Conservation (phyloP, 2,797 vertebrate species). For the Alcedo quadribrachys region DNA sequence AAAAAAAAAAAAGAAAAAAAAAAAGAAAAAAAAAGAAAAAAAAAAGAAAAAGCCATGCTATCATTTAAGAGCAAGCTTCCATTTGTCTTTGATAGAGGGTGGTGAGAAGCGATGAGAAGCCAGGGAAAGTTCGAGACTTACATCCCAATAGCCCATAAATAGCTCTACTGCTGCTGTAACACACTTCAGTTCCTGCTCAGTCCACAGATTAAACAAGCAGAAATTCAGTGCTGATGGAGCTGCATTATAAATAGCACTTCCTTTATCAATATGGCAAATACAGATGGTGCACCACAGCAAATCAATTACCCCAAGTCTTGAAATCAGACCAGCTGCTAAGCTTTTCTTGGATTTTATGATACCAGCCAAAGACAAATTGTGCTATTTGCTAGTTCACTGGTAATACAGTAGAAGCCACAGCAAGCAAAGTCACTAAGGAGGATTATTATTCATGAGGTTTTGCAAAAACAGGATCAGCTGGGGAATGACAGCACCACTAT, state of each 20-base stretch:
- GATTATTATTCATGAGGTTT: not conserved
- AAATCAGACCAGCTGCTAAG: not conserved
- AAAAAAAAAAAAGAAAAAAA: not conserved
- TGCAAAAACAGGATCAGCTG: not conserved
- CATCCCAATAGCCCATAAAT: constrained; percentile 17
- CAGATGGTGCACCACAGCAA: constrained; percentile 5
- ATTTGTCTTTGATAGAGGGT: not conserved
- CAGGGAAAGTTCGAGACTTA: not conserved
- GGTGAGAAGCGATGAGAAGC: not conserved
- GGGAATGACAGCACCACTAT: not conserved
- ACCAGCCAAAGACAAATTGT: not conserved
- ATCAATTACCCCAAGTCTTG: not conserved
- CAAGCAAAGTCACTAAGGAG: not conserved
- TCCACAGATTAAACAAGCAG: not conserved
- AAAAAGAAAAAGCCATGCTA: not conserved
- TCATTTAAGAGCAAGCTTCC: not conserved
- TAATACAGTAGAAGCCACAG: not conserved
- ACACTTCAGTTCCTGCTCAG: constrained; percentile 13
- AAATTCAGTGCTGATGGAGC: constrained; percentile 5
- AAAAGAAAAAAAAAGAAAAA: not conserved
- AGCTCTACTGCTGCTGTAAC: not conserved
- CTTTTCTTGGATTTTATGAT: constrained; percentile 39
- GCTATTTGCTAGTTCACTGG: not conserved
- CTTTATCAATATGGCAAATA: not conserved
- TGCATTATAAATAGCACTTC: constrained; percentile 29